Evolutionary conservation across 1,140 invertebrate species (phyloP), one percentile per base, ranked within the genome.

Genomic region (Linepithema humile): DNA sequence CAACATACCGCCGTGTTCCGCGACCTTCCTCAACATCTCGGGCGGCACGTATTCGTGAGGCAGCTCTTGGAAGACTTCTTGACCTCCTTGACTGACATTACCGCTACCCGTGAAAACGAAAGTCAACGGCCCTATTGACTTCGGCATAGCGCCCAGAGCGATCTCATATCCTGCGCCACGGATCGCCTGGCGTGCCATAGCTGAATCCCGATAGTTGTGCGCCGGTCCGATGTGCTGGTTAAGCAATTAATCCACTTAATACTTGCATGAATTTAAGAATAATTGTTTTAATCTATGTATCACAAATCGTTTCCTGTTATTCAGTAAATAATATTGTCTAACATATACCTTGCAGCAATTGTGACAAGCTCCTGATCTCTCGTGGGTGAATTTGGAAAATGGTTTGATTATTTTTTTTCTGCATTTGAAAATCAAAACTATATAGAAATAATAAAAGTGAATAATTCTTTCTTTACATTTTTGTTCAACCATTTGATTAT

Each of bases 161-260:
- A 99, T 99, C 95, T 99, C 99, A 92, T 99, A 99, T 0, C 99
- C 99, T 45, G 98, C 98, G 93, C 99, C 99, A 62, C 99, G 94
- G 15, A 99, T 98, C 0, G 99, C 98, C 94, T 99, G 99, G 35
- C 98, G 96, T 0, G 99, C 99, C 98, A 99, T 99, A 82, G 98
- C 98, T 0, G 98, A 99, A 93, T 98, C 99, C 26, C 98, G 95
- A 94, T 99, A 99, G 93, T 99, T 99, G 91, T 99, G 99, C 0
- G 99, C 98, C 17, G 98, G 98, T 7, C 99, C 99, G 85, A 99
- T 98, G 91, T 99, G 98, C 97, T 98, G 90, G n/a, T 91, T 80
- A 85, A 86, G 87, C 85, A 53, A 57, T 67, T 7, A 85, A 29
- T 40, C 20, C 17, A 0, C 15, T 82, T 72, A 55, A 59, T 64